Percentiles rank a stretch among this genome's conserved stretches.
Conservation (phyloP, 92 coral and sea anemone genomes). For the Anthopleura xanthogrammica region DNA sequence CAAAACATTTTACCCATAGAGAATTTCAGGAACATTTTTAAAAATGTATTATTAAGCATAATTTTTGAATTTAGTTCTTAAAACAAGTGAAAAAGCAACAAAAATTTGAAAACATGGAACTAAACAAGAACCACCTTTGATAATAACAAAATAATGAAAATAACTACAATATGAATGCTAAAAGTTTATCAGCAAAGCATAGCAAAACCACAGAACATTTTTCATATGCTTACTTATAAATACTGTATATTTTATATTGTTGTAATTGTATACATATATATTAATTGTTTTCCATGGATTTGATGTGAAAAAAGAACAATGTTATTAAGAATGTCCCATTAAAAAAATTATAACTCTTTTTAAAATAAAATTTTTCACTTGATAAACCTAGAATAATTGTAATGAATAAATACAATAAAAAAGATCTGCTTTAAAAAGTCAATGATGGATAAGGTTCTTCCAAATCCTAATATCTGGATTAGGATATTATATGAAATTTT, state of each 20-base stretch:
- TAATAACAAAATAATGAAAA: no score
- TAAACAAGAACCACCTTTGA: background rate
- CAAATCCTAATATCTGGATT: background rate
- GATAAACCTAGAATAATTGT: background rate
- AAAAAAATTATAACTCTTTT: background rate
- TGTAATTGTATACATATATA: background rate
- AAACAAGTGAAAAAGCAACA: background rate
- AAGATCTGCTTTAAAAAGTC: background rate
- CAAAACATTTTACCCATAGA: background rate
- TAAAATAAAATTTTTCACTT: background rate
- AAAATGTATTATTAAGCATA: background rate
- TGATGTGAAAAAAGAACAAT: background rate
- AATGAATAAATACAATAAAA: constrained; percentile 1
- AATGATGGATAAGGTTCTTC: background rate
- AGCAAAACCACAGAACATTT: background rate
- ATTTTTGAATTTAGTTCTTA: background rate
- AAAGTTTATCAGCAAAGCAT: background rate
- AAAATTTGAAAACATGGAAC: background rate
- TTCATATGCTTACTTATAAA: background rate
- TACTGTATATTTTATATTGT: background rate
- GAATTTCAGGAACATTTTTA: background rate
- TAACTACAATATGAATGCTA: background rate
- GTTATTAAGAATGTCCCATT: background rate
- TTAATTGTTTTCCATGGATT: background rate
- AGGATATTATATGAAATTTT: background rate